phyloP scores from a whole-genome alignment of 2,888 invertebrate species.

The Andrena dorsata region DNA sequence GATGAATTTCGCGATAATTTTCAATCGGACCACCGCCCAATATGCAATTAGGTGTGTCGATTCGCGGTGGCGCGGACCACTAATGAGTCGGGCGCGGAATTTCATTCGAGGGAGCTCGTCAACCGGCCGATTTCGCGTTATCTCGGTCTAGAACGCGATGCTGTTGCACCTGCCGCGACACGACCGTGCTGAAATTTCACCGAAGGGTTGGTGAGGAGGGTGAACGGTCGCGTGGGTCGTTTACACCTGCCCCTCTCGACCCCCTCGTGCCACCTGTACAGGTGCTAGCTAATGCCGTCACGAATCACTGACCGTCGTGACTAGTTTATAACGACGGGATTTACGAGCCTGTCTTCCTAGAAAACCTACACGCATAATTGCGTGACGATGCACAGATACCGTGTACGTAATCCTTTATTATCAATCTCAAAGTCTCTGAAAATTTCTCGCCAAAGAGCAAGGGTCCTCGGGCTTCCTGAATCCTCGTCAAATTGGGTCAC shows the following conservation, averaged over 20 bases:
- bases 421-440: background rate
- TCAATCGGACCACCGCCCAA: constrained; percentile 25
- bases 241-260: constrained; percentile 59
- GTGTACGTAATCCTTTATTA: background rate
- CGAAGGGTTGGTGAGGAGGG: constrained; percentile 53
- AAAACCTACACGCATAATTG: background rate
- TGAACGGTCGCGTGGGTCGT: constrained; percentile 74
- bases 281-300: constrained; percentile 47
- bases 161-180: constrained; percentile 50
- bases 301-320: constrained; percentile 52
- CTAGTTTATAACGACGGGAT: constrained; percentile 23
- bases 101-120: constrained; percentile 33
- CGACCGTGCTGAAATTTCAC: constrained; percentile 53
- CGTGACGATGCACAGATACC: background rate
- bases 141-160: constrained; percentile 24
- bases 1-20: constrained; percentile 43
- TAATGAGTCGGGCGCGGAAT: constrained; percentile 56
- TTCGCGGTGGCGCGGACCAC: constrained; percentile 16
- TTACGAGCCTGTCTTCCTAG: constrained; percentile 9
- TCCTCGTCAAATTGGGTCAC: background rate
- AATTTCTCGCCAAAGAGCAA: too few species aligned
- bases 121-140: constrained; percentile 14
- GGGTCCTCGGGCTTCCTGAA: background rate
- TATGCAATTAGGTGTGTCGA: constrained; percentile 38
- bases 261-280: constrained; percentile 39